These are phyloP conservation scores for Micromys minutus DNA, from an alignment of 2,113 vertebrate species.

Conservation along the genomic window DNA sequence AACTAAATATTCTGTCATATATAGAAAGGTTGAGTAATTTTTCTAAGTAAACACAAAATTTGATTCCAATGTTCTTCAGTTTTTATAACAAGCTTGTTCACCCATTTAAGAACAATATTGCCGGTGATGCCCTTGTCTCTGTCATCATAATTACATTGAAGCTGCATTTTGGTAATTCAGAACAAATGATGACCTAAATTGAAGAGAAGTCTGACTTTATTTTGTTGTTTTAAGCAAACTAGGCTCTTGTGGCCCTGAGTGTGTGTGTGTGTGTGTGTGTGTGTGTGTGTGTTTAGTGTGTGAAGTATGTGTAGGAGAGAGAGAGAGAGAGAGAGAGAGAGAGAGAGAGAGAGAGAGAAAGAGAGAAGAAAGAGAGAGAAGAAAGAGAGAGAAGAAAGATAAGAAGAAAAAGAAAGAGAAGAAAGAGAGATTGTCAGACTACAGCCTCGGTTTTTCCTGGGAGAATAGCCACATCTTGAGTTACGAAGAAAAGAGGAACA, in stretches of 20 bases:
- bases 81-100: not conserved
- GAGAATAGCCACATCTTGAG: not conserved
- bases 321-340: not conserved
- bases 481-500: not conserved
- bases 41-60: constrained; percentile 1
- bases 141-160: constrained; percentile 1
- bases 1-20: not conserved
- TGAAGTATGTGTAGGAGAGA: not conserved
- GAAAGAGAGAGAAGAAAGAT: not conserved
- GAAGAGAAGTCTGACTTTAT: not conserved
- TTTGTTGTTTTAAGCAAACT: constrained; percentile 19
- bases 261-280: not conserved
- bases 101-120: not conserved
- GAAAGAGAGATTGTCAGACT: not conserved
- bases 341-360: no score
- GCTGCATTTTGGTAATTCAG: not conserved
- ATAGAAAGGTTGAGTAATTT: constrained; percentile 39
- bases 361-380: no score
- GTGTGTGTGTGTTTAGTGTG: not conserved
- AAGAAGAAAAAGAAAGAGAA: no score
- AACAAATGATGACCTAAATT: constrained; percentile 27
- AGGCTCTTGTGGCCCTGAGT: not conserved
- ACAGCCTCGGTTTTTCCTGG: not conserved
- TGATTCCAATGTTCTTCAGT: not conserved
- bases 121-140: not conserved